These are phyloP conservation scores for Aphidius colemani DNA, from an alignment of 2,888 invertebrate genomes.

Conservation along the genomic window DNA sequence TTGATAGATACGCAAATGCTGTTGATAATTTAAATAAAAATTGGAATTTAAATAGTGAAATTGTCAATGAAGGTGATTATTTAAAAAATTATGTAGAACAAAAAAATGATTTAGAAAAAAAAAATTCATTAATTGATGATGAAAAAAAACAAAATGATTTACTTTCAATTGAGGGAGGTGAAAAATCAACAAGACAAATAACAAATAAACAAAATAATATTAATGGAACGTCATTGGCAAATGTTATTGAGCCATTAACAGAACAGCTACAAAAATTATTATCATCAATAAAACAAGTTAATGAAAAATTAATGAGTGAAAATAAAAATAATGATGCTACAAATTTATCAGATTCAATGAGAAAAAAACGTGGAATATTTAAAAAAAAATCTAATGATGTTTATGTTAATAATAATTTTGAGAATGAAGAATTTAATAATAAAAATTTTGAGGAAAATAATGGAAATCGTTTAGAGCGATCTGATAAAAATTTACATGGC, in stretches of 20 bases:
- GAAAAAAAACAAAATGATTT: not conserved
- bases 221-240: constrained; percentile 34
- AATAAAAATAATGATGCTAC: constrained; percentile 9
- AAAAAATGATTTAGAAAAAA: not conserved
- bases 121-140: constrained; percentile 9
- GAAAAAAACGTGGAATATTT: constrained; percentile 1
- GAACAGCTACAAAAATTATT: constrained; percentile 38
- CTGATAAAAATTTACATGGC: constrained; percentile 1
- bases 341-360: not conserved
- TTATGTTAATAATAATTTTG: constrained; percentile 7
- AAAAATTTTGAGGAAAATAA: not conserved
- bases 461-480: constrained; percentile 6
- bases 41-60: constrained; percentile 1
- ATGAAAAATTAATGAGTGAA: constrained; percentile 35
- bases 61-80: constrained; percentile 5
- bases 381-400: constrained; percentile 18
- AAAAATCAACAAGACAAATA: not conserved
- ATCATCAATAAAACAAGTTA: constrained; percentile 38
- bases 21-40: constrained; percentile 12
- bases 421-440: not conserved
- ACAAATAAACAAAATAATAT: not conserved
- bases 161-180: not conserved
- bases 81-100: too few relatives aligned
- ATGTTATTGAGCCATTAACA: constrained; percentile 39
- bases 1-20: constrained; percentile 35